phyloP scores from a whole-genome alignment of 2,113 vertebrate genomes.

The Sinocyclocheilus anophthalmus region DNA sequence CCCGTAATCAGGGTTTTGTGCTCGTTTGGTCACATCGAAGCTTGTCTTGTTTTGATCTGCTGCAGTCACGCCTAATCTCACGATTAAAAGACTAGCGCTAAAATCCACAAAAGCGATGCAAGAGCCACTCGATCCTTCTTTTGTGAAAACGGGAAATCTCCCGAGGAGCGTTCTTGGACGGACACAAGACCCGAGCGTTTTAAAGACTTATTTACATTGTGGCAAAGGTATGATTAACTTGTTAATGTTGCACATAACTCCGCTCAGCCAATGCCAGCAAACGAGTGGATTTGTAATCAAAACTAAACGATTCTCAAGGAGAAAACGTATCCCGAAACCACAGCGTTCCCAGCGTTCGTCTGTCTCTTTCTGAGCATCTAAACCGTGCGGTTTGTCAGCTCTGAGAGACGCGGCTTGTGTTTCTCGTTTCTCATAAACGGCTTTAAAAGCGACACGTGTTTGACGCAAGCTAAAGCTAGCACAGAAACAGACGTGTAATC shows the following conservation, averaged over 20 bases:
- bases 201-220: slow-evolving; percentile 63
- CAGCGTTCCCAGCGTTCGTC: slow-evolving; percentile 47
- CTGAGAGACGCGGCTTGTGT: background rate
- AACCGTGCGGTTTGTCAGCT: slow-evolving; percentile 27
- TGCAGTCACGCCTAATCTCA: slow-evolving; percentile 12
- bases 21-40: background rate
- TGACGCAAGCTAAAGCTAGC: background rate
- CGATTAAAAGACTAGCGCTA: slow-evolving; percentile 41
- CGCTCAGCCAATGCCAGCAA: slow-evolving; percentile 70
- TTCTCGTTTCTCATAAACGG: background rate
- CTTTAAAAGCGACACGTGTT: background rate
- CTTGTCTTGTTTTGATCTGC: background rate
- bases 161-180: slow-evolving; percentile 61
- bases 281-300: slow-evolving; percentile 64
- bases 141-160: slow-evolving; percentile 61
- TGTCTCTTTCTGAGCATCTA: slow-evolving; percentile 11
- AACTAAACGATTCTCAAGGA: slow-evolving; percentile 55
- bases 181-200: slow-evolving; percentile 63
- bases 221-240: slow-evolving; percentile 59
- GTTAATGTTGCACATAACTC: slow-evolving; percentile 58
- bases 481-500: background rate
- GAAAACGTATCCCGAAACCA: slow-evolving; percentile 60
- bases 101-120: slow-evolving; percentile 20
- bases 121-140: background rate
- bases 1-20: background rate